Percentiles rank a stretch among this genome's conserved stretches.
These are phyloP conservation scores for Lanius collurio DNA, from an alignment of 2,113 vertebrate genomes.

Conservation along the genomic window DNA sequence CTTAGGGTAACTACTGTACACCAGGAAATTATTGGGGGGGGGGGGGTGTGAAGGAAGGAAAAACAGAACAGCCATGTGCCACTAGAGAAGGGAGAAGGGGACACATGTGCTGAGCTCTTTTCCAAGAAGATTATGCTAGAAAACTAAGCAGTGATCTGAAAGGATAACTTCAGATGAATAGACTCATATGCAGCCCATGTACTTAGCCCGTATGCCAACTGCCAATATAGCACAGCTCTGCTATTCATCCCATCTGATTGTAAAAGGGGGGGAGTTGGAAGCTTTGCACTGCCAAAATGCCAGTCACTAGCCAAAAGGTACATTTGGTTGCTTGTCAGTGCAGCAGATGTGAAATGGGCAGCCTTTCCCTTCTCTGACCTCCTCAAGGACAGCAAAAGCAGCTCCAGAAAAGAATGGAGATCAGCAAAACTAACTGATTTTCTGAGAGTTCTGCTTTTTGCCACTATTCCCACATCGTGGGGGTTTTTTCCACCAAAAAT, in stretches of 20 bases:
- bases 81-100: slow-evolving; percentile 3
- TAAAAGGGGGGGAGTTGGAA: slow-evolving; percentile 27
- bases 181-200: slow-evolving; percentile 41
- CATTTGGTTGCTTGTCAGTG: slow-evolving; percentile 69
- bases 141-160: slow-evolving; percentile 33
- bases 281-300: slow-evolving; percentile 18
- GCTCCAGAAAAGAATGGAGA: not conserved
- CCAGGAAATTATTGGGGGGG: not conserved
- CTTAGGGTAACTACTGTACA: not conserved
- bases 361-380: slow-evolving; percentile 47
- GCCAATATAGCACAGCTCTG: slow-evolving; percentile 25
- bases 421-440: not conserved
- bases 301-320: slow-evolving; percentile 54
- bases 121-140: slow-evolving; percentile 18
- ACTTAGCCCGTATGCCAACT: slow-evolving; percentile 43
- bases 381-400: slow-evolving; percentile 59
- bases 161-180: slow-evolving; percentile 35
- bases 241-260: slow-evolving; percentile 40
- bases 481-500: not conserved
- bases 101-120: not conserved
- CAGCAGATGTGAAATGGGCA: slow-evolving; percentile 67
- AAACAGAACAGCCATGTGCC: not conserved
- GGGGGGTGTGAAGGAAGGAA: not conserved
- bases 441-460: not conserved
- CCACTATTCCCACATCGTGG: not conserved